These are phyloP conservation scores for Apocheima hispidaria DNA, from an alignment of 2,888 invertebrate genomes.

Conservation along the genomic window DNA sequence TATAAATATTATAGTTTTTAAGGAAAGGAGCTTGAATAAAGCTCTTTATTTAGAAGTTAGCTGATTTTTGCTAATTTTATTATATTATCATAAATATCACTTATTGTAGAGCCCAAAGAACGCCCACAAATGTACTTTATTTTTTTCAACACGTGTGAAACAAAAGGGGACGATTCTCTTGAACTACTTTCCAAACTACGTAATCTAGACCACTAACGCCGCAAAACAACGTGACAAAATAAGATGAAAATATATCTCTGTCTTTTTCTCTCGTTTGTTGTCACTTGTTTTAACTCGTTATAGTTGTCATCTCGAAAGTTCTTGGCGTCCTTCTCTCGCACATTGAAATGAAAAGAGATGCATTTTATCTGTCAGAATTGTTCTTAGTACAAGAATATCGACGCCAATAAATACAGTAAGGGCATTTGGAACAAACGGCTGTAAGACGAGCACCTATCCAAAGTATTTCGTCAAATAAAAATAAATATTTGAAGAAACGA, in stretches of 20 bases:
- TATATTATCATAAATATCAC: slow-evolving; percentile 1
- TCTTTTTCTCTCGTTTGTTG: no score
- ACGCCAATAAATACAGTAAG: slow-evolving; percentile 4
- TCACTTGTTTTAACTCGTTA: no score
- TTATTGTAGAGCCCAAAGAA: slow-evolving; percentile 23
- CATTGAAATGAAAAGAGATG: background rate
- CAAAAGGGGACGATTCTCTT: background rate
- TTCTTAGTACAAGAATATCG: background rate
- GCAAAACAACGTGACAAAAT: no score
- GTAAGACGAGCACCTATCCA: background rate
- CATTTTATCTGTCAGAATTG: background rate
- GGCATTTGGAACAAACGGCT: background rate
- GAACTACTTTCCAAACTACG: background rate
- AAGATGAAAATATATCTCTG: no score
- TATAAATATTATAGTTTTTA: slow-evolving; percentile 1
- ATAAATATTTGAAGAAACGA: no score
- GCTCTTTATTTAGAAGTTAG: slow-evolving; percentile 8
- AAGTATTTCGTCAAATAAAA: no score
- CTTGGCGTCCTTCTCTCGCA: background rate
- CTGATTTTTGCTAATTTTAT: slow-evolving; percentile 3
- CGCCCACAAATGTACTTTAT: background rate
- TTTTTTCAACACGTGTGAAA: background rate
- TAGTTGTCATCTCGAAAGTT: background rate
- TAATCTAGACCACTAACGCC: no score
- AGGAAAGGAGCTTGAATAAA: slow-evolving; percentile 17